These are phyloP conservation scores for Dromiciops gliroides DNA, from an alignment of 2,113 vertebrate species.

Conservation along the genomic window DNA sequence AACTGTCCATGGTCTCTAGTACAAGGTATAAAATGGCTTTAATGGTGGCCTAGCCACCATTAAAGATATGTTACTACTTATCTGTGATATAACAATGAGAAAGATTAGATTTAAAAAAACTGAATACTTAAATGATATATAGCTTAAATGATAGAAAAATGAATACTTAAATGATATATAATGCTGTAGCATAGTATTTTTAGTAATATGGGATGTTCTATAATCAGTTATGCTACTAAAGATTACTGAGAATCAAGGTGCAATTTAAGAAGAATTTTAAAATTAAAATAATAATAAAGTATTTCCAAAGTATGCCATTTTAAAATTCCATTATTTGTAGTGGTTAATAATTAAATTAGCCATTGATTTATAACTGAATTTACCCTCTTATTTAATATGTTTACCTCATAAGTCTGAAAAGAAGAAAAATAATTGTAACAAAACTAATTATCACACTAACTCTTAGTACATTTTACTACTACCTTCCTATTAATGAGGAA, in stretches of 20 bases:
- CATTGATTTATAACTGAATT: background rate
- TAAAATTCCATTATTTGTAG: conserved; percentile 1
- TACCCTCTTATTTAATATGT: background rate
- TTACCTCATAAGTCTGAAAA: conserved; percentile 24
- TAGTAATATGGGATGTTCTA: conserved; percentile 5
- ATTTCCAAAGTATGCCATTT: conserved; percentile 10
- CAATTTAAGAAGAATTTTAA: conserved; percentile 9
- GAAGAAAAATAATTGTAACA: conserved; percentile 4
- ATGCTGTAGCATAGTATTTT: background rate
- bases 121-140: background rate
- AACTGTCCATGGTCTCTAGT: background rate
- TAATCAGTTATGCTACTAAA: background rate
- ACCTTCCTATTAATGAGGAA: background rate
- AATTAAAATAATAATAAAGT: background rate
- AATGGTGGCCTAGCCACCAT: background rate
- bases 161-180: too few relatives aligned
- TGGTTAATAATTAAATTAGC: conserved; percentile 22
- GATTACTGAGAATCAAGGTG: background rate
- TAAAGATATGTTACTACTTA: background rate
- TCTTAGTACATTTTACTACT: conserved; percentile 54
- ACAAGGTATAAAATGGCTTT: background rate
- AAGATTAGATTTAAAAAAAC: background rate
- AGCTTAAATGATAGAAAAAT: too few relatives aligned
- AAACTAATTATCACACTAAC: background rate
- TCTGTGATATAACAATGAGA: background rate